Percentiles rank a stretch among this genome's conserved stretches.
Evolutionary conservation across 2,797 vertebrate species (phyloP).

Genomic region (Argentina silus): DNA sequence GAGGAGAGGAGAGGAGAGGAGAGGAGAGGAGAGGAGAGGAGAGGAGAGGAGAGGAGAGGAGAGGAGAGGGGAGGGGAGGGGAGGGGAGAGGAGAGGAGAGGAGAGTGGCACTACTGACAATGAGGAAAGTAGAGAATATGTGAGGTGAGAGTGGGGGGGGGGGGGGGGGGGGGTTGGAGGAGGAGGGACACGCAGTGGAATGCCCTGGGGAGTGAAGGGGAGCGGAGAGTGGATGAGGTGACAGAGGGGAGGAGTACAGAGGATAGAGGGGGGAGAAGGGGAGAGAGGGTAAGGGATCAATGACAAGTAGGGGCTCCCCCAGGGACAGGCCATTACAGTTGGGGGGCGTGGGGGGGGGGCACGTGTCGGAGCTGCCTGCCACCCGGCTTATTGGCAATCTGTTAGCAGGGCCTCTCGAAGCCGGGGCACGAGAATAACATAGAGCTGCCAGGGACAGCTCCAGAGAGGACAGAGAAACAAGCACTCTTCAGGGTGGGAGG

Average conservation of each 20-base stretch:
- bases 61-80: conserved; percentile 28
- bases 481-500: conserved; percentile 53
- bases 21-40: background rate
- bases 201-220: conserved; percentile 25
- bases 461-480: conserved; percentile 59
- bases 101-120: conserved; percentile 10
- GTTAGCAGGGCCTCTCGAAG: conserved; percentile 69
- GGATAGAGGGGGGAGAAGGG: conserved; percentile 29
- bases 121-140: conserved; percentile 10
- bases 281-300: conserved; percentile 57
- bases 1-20: background rate
- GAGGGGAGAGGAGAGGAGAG: conserved; percentile 28
- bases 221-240: conserved; percentile 37
- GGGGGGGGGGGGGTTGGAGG: conserved; percentile 12
- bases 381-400: conserved; percentile 80
- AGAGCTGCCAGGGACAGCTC: conserved; percentile 57
- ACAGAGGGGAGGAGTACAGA: conserved; percentile 42
- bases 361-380: conserved; percentile 65
- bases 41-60: background rate
- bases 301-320: conserved; percentile 67
- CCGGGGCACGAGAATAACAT: conserved; percentile 56
- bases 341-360: conserved; percentile 52
- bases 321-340: conserved; percentile 69
- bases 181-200: conserved; percentile 34
- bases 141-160: conserved; percentile 25